These are phyloP conservation scores for Hyles euphorbiae DNA, from an alignment of 1,140 invertebrate species.

Conservation along the genomic window DNA sequence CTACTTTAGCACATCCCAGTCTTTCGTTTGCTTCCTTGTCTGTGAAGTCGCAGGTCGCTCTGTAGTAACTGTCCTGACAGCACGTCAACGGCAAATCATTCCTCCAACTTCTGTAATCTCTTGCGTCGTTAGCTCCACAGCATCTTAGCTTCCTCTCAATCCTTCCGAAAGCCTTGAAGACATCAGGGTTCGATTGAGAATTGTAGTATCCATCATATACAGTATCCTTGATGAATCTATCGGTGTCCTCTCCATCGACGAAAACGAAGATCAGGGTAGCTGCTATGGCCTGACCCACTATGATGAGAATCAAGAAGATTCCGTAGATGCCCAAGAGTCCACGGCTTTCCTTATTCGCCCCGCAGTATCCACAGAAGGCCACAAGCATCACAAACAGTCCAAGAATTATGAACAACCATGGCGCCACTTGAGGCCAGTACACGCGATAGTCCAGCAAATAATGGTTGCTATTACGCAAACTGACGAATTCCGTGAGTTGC, in stretches of 20 bases:
- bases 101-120: constrained; percentile 66
- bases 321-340: constrained; percentile 59
- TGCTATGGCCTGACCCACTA: constrained; percentile 52
- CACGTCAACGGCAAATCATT: constrained; percentile 64
- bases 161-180: constrained; percentile 54
- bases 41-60: constrained; percentile 62
- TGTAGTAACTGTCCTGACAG: constrained; percentile 58
- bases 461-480: constrained; percentile 62
- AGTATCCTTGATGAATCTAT: constrained; percentile 64
- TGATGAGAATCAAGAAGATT: constrained; percentile 52
- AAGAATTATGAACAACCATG: constrained; percentile 66
- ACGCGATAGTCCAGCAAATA: constrained; percentile 64
- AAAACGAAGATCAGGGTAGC: constrained; percentile 63
- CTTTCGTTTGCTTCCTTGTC: constrained; percentile 69
- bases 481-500: constrained; percentile 59
- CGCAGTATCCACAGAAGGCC: constrained; percentile 62
- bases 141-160: constrained; percentile 63
- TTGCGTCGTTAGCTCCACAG: constrained; percentile 65
- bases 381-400: constrained; percentile 61
- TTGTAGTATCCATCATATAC: constrained; percentile 70
- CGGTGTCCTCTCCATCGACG: constrained; percentile 63
- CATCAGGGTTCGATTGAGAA: constrained; percentile 60
- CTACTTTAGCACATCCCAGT: constrained; percentile 66
- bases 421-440: constrained; percentile 68
- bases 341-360: constrained; percentile 54